Evolutionary conservation across 2,797 vertebrate species (phyloP), one percentile per base, ranked within the genome.

Genomic region (Serranus cabrilla): DNA sequence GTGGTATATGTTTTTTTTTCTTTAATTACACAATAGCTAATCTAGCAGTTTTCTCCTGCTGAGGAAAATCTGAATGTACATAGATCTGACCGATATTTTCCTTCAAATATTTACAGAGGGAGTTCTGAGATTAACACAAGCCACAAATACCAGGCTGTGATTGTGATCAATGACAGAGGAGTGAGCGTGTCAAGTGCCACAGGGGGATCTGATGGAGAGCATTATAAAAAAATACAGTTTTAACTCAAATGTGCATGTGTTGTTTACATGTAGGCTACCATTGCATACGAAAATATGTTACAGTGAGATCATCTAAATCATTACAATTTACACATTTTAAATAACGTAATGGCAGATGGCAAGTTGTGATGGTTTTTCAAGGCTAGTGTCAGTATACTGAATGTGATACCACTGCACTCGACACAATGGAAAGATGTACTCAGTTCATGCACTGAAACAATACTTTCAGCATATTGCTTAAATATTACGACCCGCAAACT

Each of bases 391-490:
- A 25, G 58, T 49, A 11, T 31, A n/a, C 37, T 47, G 43, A 79
- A 70, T 75, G 58, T 31, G 50, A 70, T 51, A 49, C 54, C 20
- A 18, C 49, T 60, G 45, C 46, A 69, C 18, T 76, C 4, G 1
- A 68, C 21, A 52, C n/a, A 61, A 65, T 17, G 54, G 40, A 52
- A n/a, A 75, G 74, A 78, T 56, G 31, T 17, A 39, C 47, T 80
- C 18, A 23, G 27, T 71, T 66, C 23, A 65, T 79, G 69, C 65
- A 78, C 56, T 76, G 66, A 76, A 86, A 89, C 45, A 47, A 85
- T 18, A 77, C 70, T 80, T 84, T 78, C 76, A 85, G 73, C 78
- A 71, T 92, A 92, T 93, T 92, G 90, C 91, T 93, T 90, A 65
- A 87, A 83, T 65, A 76, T 80, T 67, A 80, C 45, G 23, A 88